Evolutionary conservation across 2,113 vertebrate species (phyloP).

Genomic region (Brachypodius melanocephalos): DNA sequence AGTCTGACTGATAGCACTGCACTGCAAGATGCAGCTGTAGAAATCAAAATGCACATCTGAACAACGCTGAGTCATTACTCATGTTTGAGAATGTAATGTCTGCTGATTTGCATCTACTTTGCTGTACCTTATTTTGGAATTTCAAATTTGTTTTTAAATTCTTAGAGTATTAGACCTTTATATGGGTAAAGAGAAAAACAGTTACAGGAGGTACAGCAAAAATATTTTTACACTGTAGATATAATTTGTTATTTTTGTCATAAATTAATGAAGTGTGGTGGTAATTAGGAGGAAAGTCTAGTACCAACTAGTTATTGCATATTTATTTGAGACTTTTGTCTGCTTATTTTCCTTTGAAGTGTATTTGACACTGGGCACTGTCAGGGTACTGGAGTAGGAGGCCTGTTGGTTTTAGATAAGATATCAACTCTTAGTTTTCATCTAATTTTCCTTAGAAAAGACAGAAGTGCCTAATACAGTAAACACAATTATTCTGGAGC

Average conservation of each 20-base stretch:
- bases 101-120: constrained; percentile 12
- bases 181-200: neutral
- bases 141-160: neutral
- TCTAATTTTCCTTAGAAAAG: constrained; percentile 4
- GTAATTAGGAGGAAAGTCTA: neutral
- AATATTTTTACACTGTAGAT: neutral
- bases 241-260: neutral
- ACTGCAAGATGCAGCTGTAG: constrained; percentile 6
- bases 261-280: neutral
- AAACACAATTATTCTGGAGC: neutral
- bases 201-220: neutral
- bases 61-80: constrained; percentile 21
- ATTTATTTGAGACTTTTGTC: neutral
- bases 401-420: neutral
- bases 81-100: neutral
- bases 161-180: neutral
- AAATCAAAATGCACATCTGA: constrained; percentile 40
- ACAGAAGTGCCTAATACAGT: neutral
- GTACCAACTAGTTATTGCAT: neutral
- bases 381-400: neutral
- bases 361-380: neutral
- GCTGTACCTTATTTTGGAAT: neutral
- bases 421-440: neutral
- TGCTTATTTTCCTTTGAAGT: constrained; percentile 3
- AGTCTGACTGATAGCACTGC: neutral